Base-by-base conservation (phyloP, 2,113 vertebrate species). In the Myotis lucifugus region DNA sequence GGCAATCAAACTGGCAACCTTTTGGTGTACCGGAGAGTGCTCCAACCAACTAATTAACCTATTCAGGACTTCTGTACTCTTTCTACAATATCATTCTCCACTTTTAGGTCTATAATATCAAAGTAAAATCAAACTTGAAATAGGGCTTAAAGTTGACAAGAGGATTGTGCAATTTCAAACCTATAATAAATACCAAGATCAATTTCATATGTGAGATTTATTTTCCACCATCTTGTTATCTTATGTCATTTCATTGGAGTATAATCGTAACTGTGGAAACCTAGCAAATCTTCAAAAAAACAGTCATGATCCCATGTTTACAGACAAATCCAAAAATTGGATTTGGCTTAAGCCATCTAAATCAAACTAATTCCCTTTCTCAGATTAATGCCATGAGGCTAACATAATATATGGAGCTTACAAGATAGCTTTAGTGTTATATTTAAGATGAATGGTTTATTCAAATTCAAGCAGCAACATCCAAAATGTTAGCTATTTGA, bases 281-380 rank as follows among this genome's bases (percentile, higher is more conserved):
- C 94, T 52, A 97, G 72, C 70, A 92, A 97, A 69, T 92, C 56
- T 96, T 92, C 67, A 95, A 64, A 93, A 93, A 94, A 73, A 67
- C 37, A 59, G 52, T 74, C 50, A 48, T 82, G 87, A 93, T 81
- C 72, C 52, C 88, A 4, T 97, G 95, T 96, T 97, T 94, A 82
- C 64, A 93, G 95, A 95, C 78, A 94, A 96, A 96, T 96, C 50
- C 89, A 94, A 96, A 96, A 97, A 94, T 86, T 96, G 85, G 88
- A 96, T 96, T 97, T 95, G 85, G 85, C 90, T 95, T 96, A 96
- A 96, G 88, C 74, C 85, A 79, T 91, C 64, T 96, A 94, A 93
- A 96, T 93, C 97, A 96, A 88, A 93, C 87, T 93, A 95, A 97
- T 97, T 96, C 93, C 89, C 37, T 93, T 92, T 90, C 56, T 95